Evolutionary conservation across 2,888 invertebrate species (phyloP), one percentile per base, ranked within the genome.

Genomic region (Erebia palarica): DNA sequence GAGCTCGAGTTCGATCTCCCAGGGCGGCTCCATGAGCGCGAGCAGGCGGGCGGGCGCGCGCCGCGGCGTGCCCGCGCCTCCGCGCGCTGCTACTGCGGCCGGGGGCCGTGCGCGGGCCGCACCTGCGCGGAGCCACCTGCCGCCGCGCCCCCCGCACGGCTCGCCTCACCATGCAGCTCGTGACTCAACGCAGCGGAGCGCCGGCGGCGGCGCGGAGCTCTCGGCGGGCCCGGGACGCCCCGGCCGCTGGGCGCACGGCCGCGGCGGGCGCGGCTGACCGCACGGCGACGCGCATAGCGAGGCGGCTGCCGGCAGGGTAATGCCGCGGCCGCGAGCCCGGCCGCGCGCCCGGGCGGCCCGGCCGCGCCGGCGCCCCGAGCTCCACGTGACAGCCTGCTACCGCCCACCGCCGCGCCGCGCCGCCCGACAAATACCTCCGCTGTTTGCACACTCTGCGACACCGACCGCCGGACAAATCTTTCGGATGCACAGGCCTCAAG

Each of bases 1-100:
- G 90, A 97, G 95, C 94, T 97, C 97, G 86, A 97, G 95, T 90
- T 97, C 97, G 83, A 97, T 93, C 86, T 95, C 95, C 94, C 95
- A 93, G 78, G 92, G 91, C 81, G 92, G 88, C 91, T 94, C 94
- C 92, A 93, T 93, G 87, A 87, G 88, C 87, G 85, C 87, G 87
- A 79, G 82, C 85, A 84, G 87, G 85, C 84, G 86, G 83, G 84
- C 86, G 86, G 85, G 82, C 87, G 86, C 87, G 85, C 86, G 85
- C 87, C 84, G 84, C 83, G 84, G 86, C 85, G 86, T 82, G 85
- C 86, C 86, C 86, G 86, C 85, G 85, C 86, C 88, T 85, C 84
- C 86, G 84, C 84, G 84, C 84, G 84, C 85, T 82, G 79, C 84
- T 82, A 85, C 84, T 83, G 84, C 88, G 87, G 86, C 86, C 88